Percentiles rank a stretch among this genome's conserved stretches.
These are phyloP conservation scores for Gorsachius goisagi DNA, from an alignment of 2,113 vertebrate species.

Conservation along the genomic window DNA sequence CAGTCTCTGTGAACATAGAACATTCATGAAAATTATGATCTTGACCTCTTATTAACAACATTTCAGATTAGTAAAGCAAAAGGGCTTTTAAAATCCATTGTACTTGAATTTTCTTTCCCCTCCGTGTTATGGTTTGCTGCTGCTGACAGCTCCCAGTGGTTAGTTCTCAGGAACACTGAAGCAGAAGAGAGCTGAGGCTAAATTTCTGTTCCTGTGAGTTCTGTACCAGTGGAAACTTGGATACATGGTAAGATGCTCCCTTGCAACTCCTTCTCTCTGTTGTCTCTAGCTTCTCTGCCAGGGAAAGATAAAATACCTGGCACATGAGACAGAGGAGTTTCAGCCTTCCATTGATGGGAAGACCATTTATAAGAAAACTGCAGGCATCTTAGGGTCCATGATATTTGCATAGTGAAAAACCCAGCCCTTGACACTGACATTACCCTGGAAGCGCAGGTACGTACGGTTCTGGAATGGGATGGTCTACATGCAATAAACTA, in stretches of 20 bases:
- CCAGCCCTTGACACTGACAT: background rate
- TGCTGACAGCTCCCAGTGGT: background rate
- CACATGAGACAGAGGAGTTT: background rate
- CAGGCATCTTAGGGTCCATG: background rate
- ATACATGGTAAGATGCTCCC: background rate
- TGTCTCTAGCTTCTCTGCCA: background rate
- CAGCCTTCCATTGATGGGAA: background rate
- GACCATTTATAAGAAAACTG: background rate
- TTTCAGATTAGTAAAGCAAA: background rate
- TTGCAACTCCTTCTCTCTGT: background rate
- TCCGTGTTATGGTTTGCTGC: background rate
- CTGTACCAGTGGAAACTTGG: background rate
- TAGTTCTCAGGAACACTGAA: background rate
- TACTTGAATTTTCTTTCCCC: background rate
- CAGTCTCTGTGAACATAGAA: background rate
- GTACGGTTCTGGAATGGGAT: background rate
- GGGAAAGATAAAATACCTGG: background rate
- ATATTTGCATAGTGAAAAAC: background rate
- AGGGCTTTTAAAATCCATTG: background rate
- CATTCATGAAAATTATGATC: background rate
- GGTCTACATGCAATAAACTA: background rate
- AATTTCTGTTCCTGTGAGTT: background rate
- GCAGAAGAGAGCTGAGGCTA: background rate
- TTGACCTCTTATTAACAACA: background rate
- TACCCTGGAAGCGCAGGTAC: too few relatives aligned